Evolutionary conservation across 2,888 invertebrate genomes (phyloP).

Genomic region (Cheilosia variabilis): DNA sequence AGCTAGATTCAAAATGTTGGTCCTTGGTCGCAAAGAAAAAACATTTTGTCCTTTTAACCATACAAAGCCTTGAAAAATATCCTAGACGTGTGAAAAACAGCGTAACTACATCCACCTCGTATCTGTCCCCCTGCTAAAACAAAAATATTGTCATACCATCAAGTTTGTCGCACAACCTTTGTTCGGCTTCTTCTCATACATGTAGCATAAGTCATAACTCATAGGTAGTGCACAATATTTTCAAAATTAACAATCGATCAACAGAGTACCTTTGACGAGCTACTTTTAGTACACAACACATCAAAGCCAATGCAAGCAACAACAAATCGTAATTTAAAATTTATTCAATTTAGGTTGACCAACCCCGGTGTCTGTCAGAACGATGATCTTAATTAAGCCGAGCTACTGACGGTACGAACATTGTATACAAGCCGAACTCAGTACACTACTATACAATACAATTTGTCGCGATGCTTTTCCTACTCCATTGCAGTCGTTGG

Average conservation of each 20-base stretch:
- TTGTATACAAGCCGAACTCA: slow-evolving; percentile 67
- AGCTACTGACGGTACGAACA: slow-evolving; percentile 58
- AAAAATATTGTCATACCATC: too few species aligned
- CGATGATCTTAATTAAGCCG: slow-evolving; percentile 75
- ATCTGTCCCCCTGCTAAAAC: too few species aligned
- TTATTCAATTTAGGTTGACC: slow-evolving; percentile 74
- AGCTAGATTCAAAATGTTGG: too few species aligned
- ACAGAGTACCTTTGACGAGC: neutral
- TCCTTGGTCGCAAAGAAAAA: too few species aligned
- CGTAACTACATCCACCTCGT: too few species aligned
- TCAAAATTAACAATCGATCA: neutral
- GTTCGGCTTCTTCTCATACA: neutral
- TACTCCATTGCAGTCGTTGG: slow-evolving; percentile 69
- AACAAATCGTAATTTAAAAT: slow-evolving; percentile 49
- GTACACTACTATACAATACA: slow-evolving; percentile 63
- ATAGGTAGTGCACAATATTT: neutral
- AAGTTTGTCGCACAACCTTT: too few species aligned
- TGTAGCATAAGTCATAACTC: neutral
- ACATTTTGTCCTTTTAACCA: too few species aligned
- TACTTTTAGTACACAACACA: neutral
- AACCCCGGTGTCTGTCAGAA: slow-evolving; percentile 73
- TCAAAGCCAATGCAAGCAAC: slow-evolving; percentile 5
- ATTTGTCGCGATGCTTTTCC: slow-evolving; percentile 69
- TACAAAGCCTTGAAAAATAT: too few species aligned
- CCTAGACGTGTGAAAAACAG: too few species aligned